Percentiles rank a stretch among this genome's conserved stretches.
Evolutionary conservation across 2,888 invertebrate species (phyloP).

Genomic region (Melipona bicolor): DNA sequence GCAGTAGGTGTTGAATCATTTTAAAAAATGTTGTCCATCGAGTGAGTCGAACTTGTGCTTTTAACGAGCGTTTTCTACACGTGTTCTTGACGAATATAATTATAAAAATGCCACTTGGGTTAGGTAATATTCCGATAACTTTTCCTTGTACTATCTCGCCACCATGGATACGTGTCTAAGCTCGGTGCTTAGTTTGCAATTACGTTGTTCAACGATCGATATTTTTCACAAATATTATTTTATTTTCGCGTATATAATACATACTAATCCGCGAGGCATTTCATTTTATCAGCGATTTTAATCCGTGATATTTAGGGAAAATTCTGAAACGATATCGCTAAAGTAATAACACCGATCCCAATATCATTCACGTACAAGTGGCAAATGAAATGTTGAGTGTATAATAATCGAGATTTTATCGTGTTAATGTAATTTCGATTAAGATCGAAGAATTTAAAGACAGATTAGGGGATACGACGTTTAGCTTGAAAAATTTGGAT

Average conservation of each 20-base stretch:
- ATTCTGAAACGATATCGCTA: neutral
- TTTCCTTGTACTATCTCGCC: neutral
- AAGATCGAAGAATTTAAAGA: neutral
- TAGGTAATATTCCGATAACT: neutral
- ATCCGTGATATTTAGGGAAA: neutral
- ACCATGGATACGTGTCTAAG: neutral
- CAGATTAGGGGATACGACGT: neutral
- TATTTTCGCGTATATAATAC: neutral
- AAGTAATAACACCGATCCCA: no score
- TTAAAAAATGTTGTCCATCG: no score
- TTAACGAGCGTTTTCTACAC: no score
- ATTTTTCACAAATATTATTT: no score
- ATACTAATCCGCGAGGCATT: constrained; percentile 14
- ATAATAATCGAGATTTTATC: no score
- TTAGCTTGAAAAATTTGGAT: neutral
- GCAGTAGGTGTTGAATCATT: no score
- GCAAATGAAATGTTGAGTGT: no score
- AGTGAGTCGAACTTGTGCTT: no score
- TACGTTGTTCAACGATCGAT: neutral
- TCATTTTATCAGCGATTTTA: neutral
- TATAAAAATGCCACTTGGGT: neutral
- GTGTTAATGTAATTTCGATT: neutral
- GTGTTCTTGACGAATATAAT: neutral
- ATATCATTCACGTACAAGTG: neutral
- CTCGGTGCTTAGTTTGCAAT: neutral